phyloP scores from a whole-genome alignment of 2,113 vertebrate species.

The Xenopus laevis region DNA sequence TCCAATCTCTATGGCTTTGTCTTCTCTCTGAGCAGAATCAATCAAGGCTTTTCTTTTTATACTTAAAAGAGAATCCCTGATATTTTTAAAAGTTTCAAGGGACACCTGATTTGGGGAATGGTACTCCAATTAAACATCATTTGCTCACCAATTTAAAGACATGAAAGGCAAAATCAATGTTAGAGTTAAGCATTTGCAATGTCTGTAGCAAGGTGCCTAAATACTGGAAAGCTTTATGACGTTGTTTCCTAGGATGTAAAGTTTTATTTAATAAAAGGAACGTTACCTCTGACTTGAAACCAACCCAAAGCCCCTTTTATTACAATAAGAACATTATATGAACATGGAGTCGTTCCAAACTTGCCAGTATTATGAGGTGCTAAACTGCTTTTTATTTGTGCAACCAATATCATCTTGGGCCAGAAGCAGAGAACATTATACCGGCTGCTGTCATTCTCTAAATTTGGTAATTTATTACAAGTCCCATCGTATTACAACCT shows the following conservation, averaged over 20 bases:
- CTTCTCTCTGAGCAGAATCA: too few relatives aligned
- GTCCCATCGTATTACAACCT: not conserved
- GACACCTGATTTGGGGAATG: too few relatives aligned
- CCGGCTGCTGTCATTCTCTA: not conserved
- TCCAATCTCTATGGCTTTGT: too few relatives aligned
- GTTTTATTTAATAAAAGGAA: not conserved
- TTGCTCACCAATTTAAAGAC: too few relatives aligned
- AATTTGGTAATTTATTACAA: not conserved
- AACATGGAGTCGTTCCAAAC: not conserved
- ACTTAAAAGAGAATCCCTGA: too few relatives aligned
- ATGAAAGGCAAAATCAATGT: too few relatives aligned
- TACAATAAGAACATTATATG: not conserved
- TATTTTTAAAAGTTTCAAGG: too few relatives aligned
- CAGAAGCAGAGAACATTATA: not conserved
- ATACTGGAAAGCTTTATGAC: not conserved
- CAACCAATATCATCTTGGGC: not conserved
- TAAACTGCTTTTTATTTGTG: conserved; percentile 18
- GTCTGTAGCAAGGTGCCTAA: too few relatives aligned
- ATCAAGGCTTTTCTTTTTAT: too few relatives aligned
- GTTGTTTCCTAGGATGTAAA: not conserved
- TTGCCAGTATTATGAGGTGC: conserved; percentile 2
- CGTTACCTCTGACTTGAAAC: not conserved
- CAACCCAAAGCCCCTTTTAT: not conserved
- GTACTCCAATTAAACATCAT: too few relatives aligned
- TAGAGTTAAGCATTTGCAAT: too few relatives aligned